A percentile compares a stretch with the other conserved stretches of the same genome.
These are phyloP conservation scores for Aricia artaxerxes DNA, from an alignment of 2,888 invertebrate genomes.

Conservation along the genomic window DNA sequence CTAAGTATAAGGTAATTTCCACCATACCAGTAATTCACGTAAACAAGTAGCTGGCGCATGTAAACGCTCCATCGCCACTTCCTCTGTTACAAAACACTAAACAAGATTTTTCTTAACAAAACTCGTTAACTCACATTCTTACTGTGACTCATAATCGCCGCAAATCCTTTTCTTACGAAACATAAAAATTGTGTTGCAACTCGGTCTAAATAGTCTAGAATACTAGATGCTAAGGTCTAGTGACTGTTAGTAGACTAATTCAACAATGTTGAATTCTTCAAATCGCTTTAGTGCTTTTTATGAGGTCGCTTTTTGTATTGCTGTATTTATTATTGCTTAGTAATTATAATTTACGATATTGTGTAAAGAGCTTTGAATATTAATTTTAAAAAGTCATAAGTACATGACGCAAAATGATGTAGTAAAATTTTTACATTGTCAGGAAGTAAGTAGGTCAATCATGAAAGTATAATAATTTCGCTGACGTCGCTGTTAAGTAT, in stretches of 20 bases:
- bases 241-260: constrained; percentile 10
- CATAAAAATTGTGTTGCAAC: constrained; percentile 33
- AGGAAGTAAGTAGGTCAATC: neutral
- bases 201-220: constrained; percentile 24
- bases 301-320: neutral
- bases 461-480: neutral
- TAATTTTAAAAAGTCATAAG: too few species aligned
- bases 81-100: constrained; percentile 57
- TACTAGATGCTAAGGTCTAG: constrained; percentile 18
- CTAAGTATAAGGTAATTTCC: neutral
- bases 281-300: neutral
- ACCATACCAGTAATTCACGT: neutral
- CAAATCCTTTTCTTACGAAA: constrained; percentile 43
- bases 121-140: constrained; percentile 53
- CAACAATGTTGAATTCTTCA: constrained; percentile 14
- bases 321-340: neutral
- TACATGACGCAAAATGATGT: too few species aligned
- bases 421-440: too few species aligned
- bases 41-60: constrained; percentile 36
- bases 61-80: constrained; percentile 47
- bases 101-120: constrained; percentile 59
- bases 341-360: neutral
- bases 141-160: constrained; percentile 46
- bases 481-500: too few species aligned
- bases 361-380: neutral